Conservation (phyloP, 2,888 invertebrate species). For the Patella ulyssiponensis region DNA sequence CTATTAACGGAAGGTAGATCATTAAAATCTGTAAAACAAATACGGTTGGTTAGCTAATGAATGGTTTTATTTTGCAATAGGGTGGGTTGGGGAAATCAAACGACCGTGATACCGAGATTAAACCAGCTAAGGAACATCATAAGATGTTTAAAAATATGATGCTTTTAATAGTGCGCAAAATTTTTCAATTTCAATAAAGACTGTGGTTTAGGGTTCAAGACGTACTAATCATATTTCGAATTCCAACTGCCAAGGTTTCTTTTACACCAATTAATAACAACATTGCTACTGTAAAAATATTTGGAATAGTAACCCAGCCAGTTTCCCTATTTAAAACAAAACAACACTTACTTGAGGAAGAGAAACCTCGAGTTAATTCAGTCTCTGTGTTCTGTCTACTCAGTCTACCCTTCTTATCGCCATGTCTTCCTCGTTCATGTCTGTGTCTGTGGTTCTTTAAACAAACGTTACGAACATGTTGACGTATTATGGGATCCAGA, state of each 20-base stretch:
- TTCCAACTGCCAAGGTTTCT: too few species aligned
- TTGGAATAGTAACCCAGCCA: too few species aligned
- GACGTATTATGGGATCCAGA: constrained; percentile 68
- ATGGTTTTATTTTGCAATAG: neutral
- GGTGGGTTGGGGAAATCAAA: neutral
- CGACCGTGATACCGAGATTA: neutral
- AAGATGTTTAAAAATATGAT: too few species aligned
- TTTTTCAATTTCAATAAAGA: too few species aligned
- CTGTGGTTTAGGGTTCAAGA: too few species aligned
- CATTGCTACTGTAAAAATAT: too few species aligned
- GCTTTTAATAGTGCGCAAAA: too few species aligned
- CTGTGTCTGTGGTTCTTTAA: constrained; percentile 93
- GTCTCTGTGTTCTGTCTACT: constrained; percentile 17
- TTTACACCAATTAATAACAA: too few species aligned
- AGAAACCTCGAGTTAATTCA: neutral
- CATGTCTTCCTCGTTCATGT: constrained; percentile 78
- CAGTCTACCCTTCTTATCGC: constrained; percentile 41
- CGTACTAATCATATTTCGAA: too few species aligned
- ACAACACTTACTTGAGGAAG: neutral
- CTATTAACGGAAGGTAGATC: constrained; percentile 29
- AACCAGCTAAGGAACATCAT: neutral
- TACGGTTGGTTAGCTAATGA: constrained; percentile 3
- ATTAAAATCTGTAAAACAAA: constrained; percentile 5
- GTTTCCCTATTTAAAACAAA: too few species aligned
- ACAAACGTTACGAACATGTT: constrained; percentile 86